These are phyloP conservation scores for Magallana nippona DNA, from an alignment of 2,888 invertebrate species.

Conservation along the genomic window DNA sequence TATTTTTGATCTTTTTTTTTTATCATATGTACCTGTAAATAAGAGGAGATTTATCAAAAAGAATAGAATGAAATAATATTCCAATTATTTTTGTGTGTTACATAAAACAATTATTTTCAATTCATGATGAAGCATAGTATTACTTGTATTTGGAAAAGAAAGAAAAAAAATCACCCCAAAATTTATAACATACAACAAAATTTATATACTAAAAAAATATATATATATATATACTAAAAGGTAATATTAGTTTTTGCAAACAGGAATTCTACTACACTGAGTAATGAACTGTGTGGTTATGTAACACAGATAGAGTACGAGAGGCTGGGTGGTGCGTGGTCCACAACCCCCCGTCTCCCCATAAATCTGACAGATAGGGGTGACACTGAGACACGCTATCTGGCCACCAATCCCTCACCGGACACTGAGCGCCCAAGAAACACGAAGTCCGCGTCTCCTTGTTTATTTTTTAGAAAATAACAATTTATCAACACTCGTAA, in stretches of 20 bases:
- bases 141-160: too few species aligned
- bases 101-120: too few species aligned
- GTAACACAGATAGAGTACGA: not conserved
- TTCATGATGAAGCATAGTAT: too few species aligned
- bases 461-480: slow-evolving; percentile 41
- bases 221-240: too few species aligned
- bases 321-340: not conserved
- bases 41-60: too few species aligned
- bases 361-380: slow-evolving; percentile 25
- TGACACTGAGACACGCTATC: slow-evolving; percentile 25
- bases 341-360: not conserved
- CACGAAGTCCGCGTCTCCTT: slow-evolving; percentile 1
- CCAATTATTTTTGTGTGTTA: too few species aligned
- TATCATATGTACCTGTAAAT: too few species aligned
- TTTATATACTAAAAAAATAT: not conserved
- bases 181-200: not conserved
- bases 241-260: too few species aligned
- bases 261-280: not conserved
- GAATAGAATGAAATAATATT: too few species aligned
- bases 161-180: too few species aligned
- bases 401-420: not conserved
- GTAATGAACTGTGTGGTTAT: not conserved
- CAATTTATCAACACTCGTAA: slow-evolving; percentile 39
- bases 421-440: not conserved
- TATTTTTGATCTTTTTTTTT: too few species aligned